Evolutionary conservation across 2,888 invertebrate genomes (phyloP), one percentile per base, ranked within the genome.

Genomic region (Epirrhoe alternata): DNA sequence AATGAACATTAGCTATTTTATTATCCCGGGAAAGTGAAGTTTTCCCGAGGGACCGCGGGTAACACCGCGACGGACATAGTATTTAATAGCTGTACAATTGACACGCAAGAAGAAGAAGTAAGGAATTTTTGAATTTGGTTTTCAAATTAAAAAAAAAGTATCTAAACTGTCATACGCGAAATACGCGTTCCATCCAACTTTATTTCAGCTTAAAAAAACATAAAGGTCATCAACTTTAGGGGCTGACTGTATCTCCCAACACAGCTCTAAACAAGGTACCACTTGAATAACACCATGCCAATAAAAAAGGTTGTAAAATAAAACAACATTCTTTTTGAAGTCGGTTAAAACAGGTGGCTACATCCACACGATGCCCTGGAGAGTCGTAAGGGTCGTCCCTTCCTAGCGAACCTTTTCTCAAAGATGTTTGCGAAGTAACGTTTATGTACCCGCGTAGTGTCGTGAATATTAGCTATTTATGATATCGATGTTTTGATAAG

Each of bases 351-450:
- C 83, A 83, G 84, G 85, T 83, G 80, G 80, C 76, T 82, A 77
- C 75, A 79, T 77, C 75, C 78, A 72, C 73, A 83, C 79, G 79
- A 78, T 76, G 66, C 88, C 85, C 87, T 17, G 56, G 88, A 81
- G 87, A 77, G 78, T 72, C 80, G 77, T 88, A 82, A 84, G 76
- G 77, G 76, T 72, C 78, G 82, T 77, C 82, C 85, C 82, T 83
- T 78, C 75, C 76, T 74, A 75, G 74, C 69, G 75, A 82, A 83
- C 85, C 84, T 80, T 86, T 82, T 78, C 77, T 76, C 47, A 56
- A 68, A 70, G 70, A 77, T 75, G 75, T 76, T 75, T 75, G 68
- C 51, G 6, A 68, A 72, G 70, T 64, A 67, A 71, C 71, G 71
- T 71, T 68, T 66, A 72, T 64, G 64, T 66, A 64, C 60, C 66